A percentile compares a stretch with the other conserved stretches of the same genome.
Conservation (phyloP, 2,888 invertebrate species). For the Epinotia demarniana region DNA sequence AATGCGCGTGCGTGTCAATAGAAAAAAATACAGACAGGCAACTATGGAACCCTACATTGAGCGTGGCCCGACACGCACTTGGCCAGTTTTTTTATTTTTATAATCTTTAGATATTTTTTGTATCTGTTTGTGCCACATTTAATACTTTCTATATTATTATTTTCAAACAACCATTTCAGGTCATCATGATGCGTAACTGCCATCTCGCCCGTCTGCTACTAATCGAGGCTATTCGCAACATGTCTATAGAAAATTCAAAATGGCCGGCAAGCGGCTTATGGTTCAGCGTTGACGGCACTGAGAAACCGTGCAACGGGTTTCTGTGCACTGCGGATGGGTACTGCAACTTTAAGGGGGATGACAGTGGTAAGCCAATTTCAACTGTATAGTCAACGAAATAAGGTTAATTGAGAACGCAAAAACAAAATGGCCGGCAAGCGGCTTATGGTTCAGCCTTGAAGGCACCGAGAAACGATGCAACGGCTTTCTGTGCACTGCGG, state of each 20-base stretch:
- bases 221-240: constrained; percentile 77
- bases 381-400: constrained; percentile 51
- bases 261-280: constrained; percentile 77
- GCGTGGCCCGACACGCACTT: too few species aligned
- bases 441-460: constrained; percentile 73
- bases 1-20: too few species aligned
- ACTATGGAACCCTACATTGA: too few species aligned
- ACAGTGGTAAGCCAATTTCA: constrained; percentile 56
- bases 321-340: constrained; percentile 89
- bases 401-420: background rate
- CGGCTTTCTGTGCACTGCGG: constrained; percentile 89
- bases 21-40: too few species aligned
- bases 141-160: too few species aligned
- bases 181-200: constrained; percentile 89
- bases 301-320: constrained; percentile 86
- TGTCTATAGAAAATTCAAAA: constrained; percentile 71
- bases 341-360: constrained; percentile 71
- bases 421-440: constrained; percentile 69
- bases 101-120: too few species aligned
- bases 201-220: constrained; percentile 85
- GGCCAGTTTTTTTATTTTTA: too few species aligned
- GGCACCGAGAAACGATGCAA: constrained; percentile 78
- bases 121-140: too few species aligned
- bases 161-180: constrained; percentile 69
- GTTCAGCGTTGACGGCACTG: constrained; percentile 65